Base-by-base conservation (phyloP, 2,113 vertebrate species). In the Cyprinodon variegatus region DNA sequence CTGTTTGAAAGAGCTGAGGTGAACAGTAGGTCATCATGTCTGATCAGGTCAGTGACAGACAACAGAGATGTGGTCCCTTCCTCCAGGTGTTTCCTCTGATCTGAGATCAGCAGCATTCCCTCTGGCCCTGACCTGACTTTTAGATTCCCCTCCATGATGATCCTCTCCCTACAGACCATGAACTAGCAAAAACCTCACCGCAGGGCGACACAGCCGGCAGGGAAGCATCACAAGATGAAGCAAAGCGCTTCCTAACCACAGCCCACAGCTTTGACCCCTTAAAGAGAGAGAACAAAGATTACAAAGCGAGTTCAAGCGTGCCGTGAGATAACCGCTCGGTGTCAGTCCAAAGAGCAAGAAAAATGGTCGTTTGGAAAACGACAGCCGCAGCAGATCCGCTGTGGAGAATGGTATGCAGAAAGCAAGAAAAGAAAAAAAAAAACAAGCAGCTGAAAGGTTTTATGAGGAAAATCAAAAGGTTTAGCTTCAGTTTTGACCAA, bases 1-100 rank as follows among this genome's bases (percentile, higher is more conserved):
- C 15, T 10, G 69, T 39, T 43, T 39, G 9, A 43, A 14, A 39
- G n/a, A 75, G n/a, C 59, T n/a, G 50, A 57, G 48, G 8, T 38
- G 48, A 50, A 57, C 12, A n/a, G 9, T 40, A 17, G 37, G 66
- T 78, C 68, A 60, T 60, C 29, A 75, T 9, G 57, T 67, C 46
- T n/a, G 60, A 13, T 61, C 46, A 71, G 65, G 74, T 77, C 68
- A 83, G 67, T 48, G 45, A 80, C 29, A 79, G 68, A 74, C 20
- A 65, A 68, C 72, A 39, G 64, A 59, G 74, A 48, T 68, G 79
- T 61, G 69, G 69, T 83, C 84, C 74, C 75, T 87, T 87, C 86
- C 88, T 69, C 78, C 93, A 92, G 92, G 86, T 94, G 93, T 87
- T 95, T 95, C 94, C 93, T 93, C 67, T 20, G 39, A 29, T 61